These are phyloP conservation scores for Dexiosoma caninum DNA, from an alignment of 2,888 invertebrate genomes.

Conservation along the genomic window DNA sequence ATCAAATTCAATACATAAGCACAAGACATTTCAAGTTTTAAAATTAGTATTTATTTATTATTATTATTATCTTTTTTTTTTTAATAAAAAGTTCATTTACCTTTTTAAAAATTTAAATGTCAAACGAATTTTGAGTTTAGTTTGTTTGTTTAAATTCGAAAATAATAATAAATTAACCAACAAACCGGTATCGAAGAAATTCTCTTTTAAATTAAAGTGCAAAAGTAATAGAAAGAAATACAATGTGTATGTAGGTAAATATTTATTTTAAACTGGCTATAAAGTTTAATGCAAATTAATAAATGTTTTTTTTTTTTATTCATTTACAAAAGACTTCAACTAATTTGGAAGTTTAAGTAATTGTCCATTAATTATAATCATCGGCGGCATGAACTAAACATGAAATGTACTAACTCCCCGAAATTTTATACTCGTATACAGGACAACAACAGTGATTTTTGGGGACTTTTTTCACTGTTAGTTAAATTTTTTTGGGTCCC, in stretches of 20 bases:
- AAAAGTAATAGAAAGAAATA: neutral
- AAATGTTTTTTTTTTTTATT: too few relatives aligned
- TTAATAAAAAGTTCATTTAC: conserved; percentile 27
- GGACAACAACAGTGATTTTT: too few relatives aligned
- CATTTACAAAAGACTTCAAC: neutral
- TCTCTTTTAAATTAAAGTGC: neutral
- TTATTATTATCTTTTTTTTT: too few relatives aligned
- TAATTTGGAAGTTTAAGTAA: neutral
- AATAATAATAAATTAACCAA: neutral
- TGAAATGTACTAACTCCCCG: too few relatives aligned
- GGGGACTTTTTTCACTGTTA: too few relatives aligned
- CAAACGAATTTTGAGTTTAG: conserved; percentile 30
- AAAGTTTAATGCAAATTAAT: neutral
- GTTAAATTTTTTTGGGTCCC: too few relatives aligned
- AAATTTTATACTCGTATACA: too few relatives aligned
- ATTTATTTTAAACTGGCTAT: too few relatives aligned
- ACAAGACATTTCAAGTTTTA: conserved; percentile 2
- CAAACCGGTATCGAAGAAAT: neutral
- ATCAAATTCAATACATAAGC: conserved; percentile 13
- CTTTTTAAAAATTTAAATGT: conserved; percentile 25
- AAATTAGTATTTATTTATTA: too few relatives aligned
- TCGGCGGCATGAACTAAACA: too few relatives aligned
- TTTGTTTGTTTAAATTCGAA: neutral
- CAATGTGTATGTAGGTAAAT: neutral
- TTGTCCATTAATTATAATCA: neutral